Evolutionary conservation across 1,140 invertebrate genomes (phyloP).

Genomic region (Drosophila bocqueti): DNA sequence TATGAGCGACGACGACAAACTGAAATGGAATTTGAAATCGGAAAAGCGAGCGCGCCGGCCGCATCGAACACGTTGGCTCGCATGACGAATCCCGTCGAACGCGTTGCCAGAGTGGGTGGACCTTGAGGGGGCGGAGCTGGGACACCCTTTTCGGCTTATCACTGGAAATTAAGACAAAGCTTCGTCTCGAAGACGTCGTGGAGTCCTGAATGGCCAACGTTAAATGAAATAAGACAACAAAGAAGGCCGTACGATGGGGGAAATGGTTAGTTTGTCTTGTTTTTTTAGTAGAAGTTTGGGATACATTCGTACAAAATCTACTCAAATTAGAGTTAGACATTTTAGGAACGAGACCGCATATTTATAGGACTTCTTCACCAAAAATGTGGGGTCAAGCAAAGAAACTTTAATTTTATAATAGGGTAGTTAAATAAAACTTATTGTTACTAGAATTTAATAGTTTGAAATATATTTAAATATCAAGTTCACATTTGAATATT

Average conservation of each 20-base stretch:
- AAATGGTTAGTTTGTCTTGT: not conserved
- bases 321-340: too few relatives aligned
- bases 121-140: not conserved
- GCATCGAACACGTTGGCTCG: constrained; percentile 51
- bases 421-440: too few relatives aligned
- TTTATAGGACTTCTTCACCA: not conserved
- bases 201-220: constrained; percentile 31
- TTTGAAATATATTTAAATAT: too few relatives aligned
- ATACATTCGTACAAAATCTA: too few relatives aligned
- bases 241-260: constrained; percentile 10
- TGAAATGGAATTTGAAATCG: constrained; percentile 41
- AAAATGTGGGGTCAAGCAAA: too few relatives aligned
- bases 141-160: constrained; percentile 56
- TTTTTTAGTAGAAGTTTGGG: not conserved
- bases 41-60: constrained; percentile 17
- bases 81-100: constrained; percentile 35
- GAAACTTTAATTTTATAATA: not conserved
- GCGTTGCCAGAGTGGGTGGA: constrained; percentile 14
- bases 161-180: constrained; percentile 76
- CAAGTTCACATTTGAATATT: too few relatives aligned
- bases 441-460: too few relatives aligned
- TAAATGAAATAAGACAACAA: constrained; percentile 61
- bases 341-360: not conserved
- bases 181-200: constrained; percentile 22
- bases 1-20: constrained; percentile 77